Evolutionary conservation across 2,113 vertebrate species (phyloP).

Genomic region (Corythoichthys haematopterus): DNA sequence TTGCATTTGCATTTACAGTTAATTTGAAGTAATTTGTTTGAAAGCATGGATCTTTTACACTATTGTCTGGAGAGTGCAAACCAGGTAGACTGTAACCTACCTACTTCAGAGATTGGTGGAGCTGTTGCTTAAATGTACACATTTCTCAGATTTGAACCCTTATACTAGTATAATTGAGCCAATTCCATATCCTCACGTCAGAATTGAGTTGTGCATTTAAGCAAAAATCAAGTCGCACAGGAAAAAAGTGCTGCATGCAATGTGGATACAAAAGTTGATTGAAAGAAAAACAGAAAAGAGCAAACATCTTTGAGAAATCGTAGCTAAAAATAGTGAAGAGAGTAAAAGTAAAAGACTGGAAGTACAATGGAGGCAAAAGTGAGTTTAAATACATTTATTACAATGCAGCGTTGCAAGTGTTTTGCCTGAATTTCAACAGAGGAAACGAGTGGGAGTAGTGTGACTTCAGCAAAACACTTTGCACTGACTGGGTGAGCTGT

Average conservation of each 20-base stretch:
- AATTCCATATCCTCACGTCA: no score
- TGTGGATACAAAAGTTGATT: neutral
- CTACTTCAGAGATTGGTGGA: no score
- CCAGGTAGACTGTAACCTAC: no score
- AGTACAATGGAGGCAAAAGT: constrained; percentile 34
- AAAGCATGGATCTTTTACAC: no score
- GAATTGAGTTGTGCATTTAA: no score
- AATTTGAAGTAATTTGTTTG: no score
- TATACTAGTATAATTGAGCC: no score
- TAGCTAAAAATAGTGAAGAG: constrained; percentile 8
- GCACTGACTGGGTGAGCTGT: constrained; percentile 15
- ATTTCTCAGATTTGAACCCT: no score
- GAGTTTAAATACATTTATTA: constrained; percentile 65
- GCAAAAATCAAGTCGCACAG: neutral
- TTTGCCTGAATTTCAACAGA: constrained; percentile 29
- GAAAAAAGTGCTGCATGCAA: neutral
- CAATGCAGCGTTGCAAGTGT: constrained; percentile 34
- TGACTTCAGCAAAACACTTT: constrained; percentile 18
- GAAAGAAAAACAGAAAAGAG: neutral
- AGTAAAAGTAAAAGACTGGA: neutral
- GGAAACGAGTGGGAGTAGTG: constrained; percentile 10
- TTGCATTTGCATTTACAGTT: no score
- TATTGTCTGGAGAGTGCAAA: no score
- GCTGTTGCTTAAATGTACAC: no score
- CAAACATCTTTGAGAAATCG: neutral